phyloP scores from a whole-genome alignment of 2,888 invertebrate genomes.

The Lumbricus terrestris region DNA sequence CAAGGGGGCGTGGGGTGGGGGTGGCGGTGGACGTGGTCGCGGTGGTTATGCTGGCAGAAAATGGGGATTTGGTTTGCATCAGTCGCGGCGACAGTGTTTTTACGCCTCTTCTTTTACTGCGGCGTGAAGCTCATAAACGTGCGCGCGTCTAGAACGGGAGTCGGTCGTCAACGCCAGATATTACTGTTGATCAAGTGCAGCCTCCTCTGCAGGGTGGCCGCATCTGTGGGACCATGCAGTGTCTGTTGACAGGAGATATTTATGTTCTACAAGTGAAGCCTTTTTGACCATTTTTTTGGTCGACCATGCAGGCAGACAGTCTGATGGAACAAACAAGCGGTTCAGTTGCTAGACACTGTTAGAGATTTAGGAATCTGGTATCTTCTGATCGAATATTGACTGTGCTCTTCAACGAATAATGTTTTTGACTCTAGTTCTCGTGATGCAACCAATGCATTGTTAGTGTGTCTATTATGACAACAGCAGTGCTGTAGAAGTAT shows the following conservation, averaged over 20 bases:
- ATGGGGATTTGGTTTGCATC: not conserved
- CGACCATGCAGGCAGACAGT: not conserved
- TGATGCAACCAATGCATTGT: not conserved
- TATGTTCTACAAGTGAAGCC: not conserved
- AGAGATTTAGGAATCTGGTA: not conserved
- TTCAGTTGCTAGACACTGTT: not conserved
- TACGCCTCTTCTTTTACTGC: not conserved
- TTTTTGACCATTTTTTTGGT: not conserved
- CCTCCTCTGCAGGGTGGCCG: too few species aligned
- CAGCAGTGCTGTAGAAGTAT: not conserved
- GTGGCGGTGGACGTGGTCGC: not conserved
- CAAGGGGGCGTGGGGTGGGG: too few species aligned
- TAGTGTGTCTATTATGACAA: not conserved
- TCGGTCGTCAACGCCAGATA: not conserved
- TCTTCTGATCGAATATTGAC: not conserved
- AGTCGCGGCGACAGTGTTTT: not conserved
- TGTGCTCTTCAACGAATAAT: too few species aligned
- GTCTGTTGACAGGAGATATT: not conserved
- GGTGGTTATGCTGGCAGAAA: not conserved
- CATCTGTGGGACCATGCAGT: not conserved
- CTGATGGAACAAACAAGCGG: not conserved
- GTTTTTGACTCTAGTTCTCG: not conserved
- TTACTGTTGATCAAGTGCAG: too few species aligned
- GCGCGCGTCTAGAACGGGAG: not conserved
- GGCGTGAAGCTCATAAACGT: not conserved